These are phyloP conservation scores for Seriola rivoliana DNA, from an alignment of 2,113 vertebrate genomes.

Conservation along the genomic window DNA sequence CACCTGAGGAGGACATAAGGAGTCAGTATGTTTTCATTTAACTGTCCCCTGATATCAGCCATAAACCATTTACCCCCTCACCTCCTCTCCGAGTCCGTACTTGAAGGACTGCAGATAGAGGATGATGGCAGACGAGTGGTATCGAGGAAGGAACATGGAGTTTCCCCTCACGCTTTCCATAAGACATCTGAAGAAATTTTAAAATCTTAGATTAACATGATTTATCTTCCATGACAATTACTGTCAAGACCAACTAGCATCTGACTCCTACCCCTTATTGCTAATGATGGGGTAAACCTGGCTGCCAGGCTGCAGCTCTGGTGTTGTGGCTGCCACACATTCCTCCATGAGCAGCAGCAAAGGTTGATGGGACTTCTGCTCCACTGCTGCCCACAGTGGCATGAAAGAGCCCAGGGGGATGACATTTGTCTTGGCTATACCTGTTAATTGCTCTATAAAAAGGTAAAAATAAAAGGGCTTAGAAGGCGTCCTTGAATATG, in stretches of 20 bases:
- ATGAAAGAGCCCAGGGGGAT: slow-evolving; percentile 84
- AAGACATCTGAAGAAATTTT: slow-evolving; percentile 79
- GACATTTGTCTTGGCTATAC: slow-evolving; percentile 56
- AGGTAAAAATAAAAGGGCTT: not conserved
- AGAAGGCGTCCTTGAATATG: fast-evolving
- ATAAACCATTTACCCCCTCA: slow-evolving; percentile 2
- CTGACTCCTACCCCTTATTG: slow-evolving; percentile 81
- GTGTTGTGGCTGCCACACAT: slow-evolving; percentile 78
- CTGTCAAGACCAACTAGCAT: too few species aligned
- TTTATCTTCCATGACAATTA: fast-evolving
- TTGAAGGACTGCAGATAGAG: slow-evolving; percentile 83
- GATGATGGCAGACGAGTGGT: slow-evolving; percentile 70
- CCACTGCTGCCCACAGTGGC: slow-evolving; percentile 82
- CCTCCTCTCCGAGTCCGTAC: slow-evolving; percentile 69
- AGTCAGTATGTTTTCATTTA: not conserved
- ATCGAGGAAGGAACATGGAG: slow-evolving; percentile 80
- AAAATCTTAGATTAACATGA: not conserved
- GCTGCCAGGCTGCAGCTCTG: slow-evolving; percentile 42
- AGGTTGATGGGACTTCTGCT: slow-evolving; percentile 80
- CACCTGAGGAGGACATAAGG: slow-evolving; percentile 70
- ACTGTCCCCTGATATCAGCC: not conserved
- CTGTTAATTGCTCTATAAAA: slow-evolving; percentile 75
- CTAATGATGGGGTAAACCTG: slow-evolving; percentile 78
- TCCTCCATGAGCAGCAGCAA: slow-evolving; percentile 84
- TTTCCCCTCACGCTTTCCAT: slow-evolving; percentile 71